Base-by-base conservation (phyloP, 2,888 invertebrate species). In the Elmis aenea region DNA sequence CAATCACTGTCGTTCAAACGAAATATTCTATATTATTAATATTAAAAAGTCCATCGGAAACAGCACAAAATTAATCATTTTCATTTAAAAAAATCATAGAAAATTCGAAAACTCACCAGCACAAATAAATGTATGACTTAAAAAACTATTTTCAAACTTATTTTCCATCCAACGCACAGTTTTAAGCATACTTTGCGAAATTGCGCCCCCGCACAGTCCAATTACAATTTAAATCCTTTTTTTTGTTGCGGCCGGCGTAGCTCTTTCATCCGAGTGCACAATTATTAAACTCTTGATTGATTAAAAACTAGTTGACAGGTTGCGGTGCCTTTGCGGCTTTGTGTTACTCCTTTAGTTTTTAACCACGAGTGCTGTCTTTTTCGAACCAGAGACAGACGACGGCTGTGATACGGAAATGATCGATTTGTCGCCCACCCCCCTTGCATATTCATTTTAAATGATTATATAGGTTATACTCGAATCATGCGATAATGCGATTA, bases 251-350 rank as follows among this genome's bases (percentile, higher is more conserved):
- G 30, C 15, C 16, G 9, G 16, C 26, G 18, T 14, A 26, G 26
- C 24, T 30, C 20, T 34, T 40, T 16, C 34, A 46, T 52, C 33
- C 38, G 46, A 32, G 38, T 44, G 39, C 45, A 41, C 46, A 45
- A 42, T 50, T 46, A 45, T 50, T 50, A 52, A 50, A 52, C 48
- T 45, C 45, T 46, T 59, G 58, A 59, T 59, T 58, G 58, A 59
- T 59, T 58, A 56, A 55, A 55, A 53, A 38, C 26, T 34, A 38
- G 47, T 45, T 52, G 56, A 55, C 57, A 51, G 44, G 46, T 52
- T 47, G 57, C 48, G 56, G 54, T 55, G 55, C 48, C 43, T 49
- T 45, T 34, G 42, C 34, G 38, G 53, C 42, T 47, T 53, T 57
- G 52, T 55, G 26, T 45, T 45, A 50, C 50, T 52, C 51, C 54